Base-by-base conservation (phyloP, 2,888 invertebrate genomes). In the Cephalotes varians region DNA sequence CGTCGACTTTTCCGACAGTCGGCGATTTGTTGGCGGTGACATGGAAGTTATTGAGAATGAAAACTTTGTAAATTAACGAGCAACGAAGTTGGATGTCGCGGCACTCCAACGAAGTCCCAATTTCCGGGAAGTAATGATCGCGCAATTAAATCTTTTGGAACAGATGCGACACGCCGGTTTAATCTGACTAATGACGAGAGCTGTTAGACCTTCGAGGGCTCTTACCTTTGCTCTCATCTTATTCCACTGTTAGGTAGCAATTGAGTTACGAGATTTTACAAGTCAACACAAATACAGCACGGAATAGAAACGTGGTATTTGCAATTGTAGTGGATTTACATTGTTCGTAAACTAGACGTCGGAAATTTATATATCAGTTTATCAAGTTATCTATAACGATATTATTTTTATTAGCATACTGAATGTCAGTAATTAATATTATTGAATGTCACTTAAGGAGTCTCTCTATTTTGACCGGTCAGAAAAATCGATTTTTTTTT, bases 31-130 rank as follows among this genome's bases (percentile, higher is more conserved):
- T 21, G 56, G 12, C 2, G 34, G 37, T 3, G 7, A 12, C 31
- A 18, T 49, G 64, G 49, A 34, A 49, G 47, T 62, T 74, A 62
- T 62, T 74, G 62, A 25, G 73, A 74, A 64, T 74, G 62, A 25
- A 62, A 74, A 64, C 49, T 64, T 64, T 21, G 62, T 64, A 18
- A 21, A 62, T 74, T 74, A 74, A 74, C 25, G 64, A 74, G 74
- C 47, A 40, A 65, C 40, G 51, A 54, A 76, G 76, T 65, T 74
- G n/a, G 25, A 12, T n/a, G 28, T 1, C n/a, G 28, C 5, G 15
- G 65, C 37, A 65, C 40, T 65, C n/a, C n/a, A 12, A 54, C 37
- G 25, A 51, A 47, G 37, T 37, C n/a, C 7, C 34, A 5, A 51
- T 64, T 34, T 10, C 31, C 10, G 37, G 34, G 15, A 65, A 51